Evolutionary conservation across 1,140 invertebrate species (phyloP), one percentile per base, ranked within the genome.

Genomic region (Drosophila baimaii): DNA sequence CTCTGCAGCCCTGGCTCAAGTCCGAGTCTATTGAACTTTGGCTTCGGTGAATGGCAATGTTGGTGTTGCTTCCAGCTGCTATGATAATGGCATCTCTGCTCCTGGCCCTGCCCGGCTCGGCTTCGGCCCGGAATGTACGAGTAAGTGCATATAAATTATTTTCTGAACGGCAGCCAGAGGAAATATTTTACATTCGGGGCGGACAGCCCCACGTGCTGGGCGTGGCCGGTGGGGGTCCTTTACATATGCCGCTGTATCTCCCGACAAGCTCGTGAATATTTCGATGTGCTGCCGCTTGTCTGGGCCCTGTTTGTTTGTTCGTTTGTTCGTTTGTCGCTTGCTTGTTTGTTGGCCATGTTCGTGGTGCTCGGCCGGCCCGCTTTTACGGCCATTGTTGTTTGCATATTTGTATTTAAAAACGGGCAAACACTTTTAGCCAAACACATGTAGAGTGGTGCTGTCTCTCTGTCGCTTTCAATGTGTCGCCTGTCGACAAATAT

Each of bases 361-460:
- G 62, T 46, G 17, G 62, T n/a, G n/a, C 44, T 41, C 47, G 17
- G 21, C 35, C 47, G 23, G 21, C 6, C 6, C 25, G 23, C 19
- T 33, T 41, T 58, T 47, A 27, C 33, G 31, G 65, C 41, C 69
- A 71, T 72, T 72, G 69, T 72, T 71, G 65, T 47, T 70, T 58
- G 66, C 69, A 72, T 72, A 71, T 72, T 72, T 72, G 68, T 70
- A 71, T 72, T 65, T 72, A 71, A 72, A 71, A 71, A 72, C 52
- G 52, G 55, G 66, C 68, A 72, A 72, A 72, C 69, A 72, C 69
- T 72, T 72, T 72, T 71, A 44, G 10, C 52, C 66, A 58, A 72
- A 56, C 69, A 72, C 69, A 72, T 44, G 69, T 58, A 58, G 35
- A 47, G 65, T 29, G 52, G 33, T 21, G 55, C 27, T 70, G 64